phyloP scores from a whole-genome alignment of 2,888 invertebrate genomes.

The Drosophila atripex region DNA sequence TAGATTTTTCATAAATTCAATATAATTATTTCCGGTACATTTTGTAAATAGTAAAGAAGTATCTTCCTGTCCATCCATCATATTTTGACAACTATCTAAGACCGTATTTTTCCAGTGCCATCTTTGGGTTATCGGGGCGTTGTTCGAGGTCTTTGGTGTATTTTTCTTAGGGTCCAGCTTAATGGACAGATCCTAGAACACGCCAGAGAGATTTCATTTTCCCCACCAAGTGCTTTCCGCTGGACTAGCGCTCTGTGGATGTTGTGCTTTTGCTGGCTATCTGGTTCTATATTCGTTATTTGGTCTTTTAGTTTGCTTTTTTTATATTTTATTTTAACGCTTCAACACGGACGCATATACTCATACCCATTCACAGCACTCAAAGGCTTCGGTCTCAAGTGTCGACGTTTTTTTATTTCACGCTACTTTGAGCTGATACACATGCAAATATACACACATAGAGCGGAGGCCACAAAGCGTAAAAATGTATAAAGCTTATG shows the following conservation, averaged over 20 bases:
- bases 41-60: background rate
- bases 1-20: background rate
- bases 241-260: slow-evolving; percentile 12
- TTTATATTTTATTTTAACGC: slow-evolving; percentile 25
- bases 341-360: slow-evolving; percentile 35
- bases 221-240: slow-evolving; percentile 20
- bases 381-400: slow-evolving; percentile 50
- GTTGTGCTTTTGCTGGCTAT: slow-evolving; percentile 25
- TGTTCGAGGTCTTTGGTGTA: slow-evolving; percentile 47
- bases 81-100: background rate
- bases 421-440: slow-evolving; percentile 61
- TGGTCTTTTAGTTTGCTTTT: slow-evolving; percentile 15
- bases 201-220: slow-evolving; percentile 32
- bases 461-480: slow-evolving; percentile 63
- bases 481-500: slow-evolving; percentile 67
- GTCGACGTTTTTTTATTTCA: slow-evolving; percentile 52
- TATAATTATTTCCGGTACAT: background rate
- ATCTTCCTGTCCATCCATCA: background rate
- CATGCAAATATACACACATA: slow-evolving; percentile 50
- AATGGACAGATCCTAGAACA: slow-evolving; percentile 42
- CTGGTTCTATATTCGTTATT: slow-evolving; percentile 28
- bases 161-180: slow-evolving; percentile 41
- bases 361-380: slow-evolving; percentile 20
- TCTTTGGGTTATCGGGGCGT: slow-evolving; percentile 33
- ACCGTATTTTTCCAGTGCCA: slow-evolving; percentile 12